Percentiles rank a stretch among this genome's conserved stretches.
These are phyloP conservation scores for Ornithorhynchus anatinus DNA, from an alignment of 2,113 vertebrate genomes.

Conservation along the genomic window DNA sequence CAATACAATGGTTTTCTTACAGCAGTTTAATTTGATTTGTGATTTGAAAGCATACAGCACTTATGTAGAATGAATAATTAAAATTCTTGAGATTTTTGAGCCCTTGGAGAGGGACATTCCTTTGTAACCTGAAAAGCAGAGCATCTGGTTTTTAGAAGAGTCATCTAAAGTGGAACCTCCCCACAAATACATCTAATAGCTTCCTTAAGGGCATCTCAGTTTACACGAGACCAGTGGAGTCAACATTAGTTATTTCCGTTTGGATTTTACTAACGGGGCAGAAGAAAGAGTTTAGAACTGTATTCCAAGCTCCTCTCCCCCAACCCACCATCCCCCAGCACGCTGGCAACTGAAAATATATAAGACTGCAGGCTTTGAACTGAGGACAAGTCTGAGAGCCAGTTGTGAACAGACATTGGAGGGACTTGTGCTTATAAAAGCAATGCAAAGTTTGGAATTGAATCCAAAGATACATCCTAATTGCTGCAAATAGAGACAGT, in stretches of 20 bases:
- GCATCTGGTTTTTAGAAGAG: too few relatives aligned
- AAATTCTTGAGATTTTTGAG: constrained; percentile 20
- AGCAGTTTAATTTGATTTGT: constrained; percentile 43
- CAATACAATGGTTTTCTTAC: constrained; percentile 46
- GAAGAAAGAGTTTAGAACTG: neutral
- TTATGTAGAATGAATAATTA: constrained; percentile 27
- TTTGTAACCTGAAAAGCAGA: neutral
- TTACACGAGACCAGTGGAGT: too few relatives aligned
- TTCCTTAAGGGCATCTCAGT: too few relatives aligned
- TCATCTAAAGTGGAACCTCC: too few relatives aligned
- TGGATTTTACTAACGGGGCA: neutral
- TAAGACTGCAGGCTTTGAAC: neutral
- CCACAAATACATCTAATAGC: too few relatives aligned
- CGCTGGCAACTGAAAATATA: neutral
- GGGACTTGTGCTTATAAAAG: neutral
- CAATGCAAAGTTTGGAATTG: neutral
- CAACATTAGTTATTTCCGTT: neutral
- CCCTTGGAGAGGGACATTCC: neutral
- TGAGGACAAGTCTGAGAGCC: neutral
- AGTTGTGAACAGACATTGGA: neutral
- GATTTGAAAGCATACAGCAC: constrained; percentile 47
- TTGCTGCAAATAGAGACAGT: constrained; percentile 1
- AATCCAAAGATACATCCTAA: constrained; percentile 2
- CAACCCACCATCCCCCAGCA: neutral
- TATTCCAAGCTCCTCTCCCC: too few relatives aligned